Evolutionary conservation across 2,888 invertebrate species (phyloP).

Genomic region (Rotaria socialis): DNA sequence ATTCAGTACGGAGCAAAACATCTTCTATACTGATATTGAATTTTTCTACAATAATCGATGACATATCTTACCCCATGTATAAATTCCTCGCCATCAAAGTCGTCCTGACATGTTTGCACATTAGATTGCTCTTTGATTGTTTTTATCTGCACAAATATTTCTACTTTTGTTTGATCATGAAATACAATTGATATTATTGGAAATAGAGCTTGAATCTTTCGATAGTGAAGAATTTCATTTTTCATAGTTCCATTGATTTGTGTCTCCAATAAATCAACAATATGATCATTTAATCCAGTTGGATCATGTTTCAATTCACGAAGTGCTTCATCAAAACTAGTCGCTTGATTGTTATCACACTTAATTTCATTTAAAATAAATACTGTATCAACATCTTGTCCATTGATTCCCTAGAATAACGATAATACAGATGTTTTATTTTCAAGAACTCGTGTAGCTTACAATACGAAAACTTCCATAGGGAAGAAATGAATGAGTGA

Average conservation of each 20-base stretch:
- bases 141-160: not conserved
- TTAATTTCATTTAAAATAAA: not conserved
- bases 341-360: not conserved
- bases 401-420: not conserved
- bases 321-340: not conserved
- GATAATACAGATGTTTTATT: not conserved
- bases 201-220: not conserved
- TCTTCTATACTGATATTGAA: no score
- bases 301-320: not conserved
- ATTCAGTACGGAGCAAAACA: no score
- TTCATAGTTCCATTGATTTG: not conserved
- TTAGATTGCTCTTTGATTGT: not conserved
- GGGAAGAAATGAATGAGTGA: not conserved
- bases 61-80: not conserved
- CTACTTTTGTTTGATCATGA: not conserved
- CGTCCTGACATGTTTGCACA: not conserved
- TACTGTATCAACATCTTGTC: not conserved
- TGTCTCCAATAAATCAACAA: not conserved
- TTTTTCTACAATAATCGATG: no score
- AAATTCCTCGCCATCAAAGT: not conserved
- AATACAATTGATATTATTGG: not conserved
- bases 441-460: not conserved
- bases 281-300: not conserved
- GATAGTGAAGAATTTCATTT: not conserved
- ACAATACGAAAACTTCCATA: constrained; percentile 20